Evolutionary conservation across 2,888 invertebrate genomes (phyloP).

Genomic region (Brachypterus glaber): DNA sequence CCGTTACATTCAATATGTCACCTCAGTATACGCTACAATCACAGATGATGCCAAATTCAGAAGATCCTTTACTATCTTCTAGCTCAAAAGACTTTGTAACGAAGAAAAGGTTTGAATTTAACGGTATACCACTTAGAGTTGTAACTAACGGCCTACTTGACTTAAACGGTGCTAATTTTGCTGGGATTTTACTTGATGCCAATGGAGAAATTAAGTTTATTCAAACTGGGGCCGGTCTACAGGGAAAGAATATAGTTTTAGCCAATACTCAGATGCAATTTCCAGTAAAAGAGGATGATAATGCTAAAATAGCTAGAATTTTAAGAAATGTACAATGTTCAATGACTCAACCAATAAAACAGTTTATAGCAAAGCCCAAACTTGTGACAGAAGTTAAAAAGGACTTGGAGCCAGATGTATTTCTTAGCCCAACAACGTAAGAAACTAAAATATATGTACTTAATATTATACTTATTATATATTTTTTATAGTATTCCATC

Average conservation of each 20-base stretch:
- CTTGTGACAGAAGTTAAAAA: slow-evolving; percentile 45
- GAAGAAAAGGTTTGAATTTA: slow-evolving; percentile 48
- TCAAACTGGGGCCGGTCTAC: slow-evolving; percentile 45
- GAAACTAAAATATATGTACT: slow-evolving; percentile 17
- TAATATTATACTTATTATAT: not conserved
- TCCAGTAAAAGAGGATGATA: slow-evolving; percentile 29
- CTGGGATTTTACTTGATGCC: slow-evolving; percentile 51
- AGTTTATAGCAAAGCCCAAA: slow-evolving; percentile 32
- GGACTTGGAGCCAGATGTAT: slow-evolving; percentile 63
- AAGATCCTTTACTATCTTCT: slow-evolving; percentile 74
- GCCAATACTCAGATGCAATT: slow-evolving; percentile 31
- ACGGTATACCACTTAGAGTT: slow-evolving; percentile 47
- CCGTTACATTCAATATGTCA: slow-evolving; percentile 38
- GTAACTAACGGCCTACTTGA: slow-evolving; percentile 48
- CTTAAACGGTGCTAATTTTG: slow-evolving; percentile 45
- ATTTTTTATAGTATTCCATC: slow-evolving; percentile 47
- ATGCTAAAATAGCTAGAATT: slow-evolving; percentile 30
- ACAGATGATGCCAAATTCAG: slow-evolving; percentile 81
- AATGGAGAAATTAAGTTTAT: slow-evolving; percentile 54
- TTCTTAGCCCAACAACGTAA: slow-evolving; percentile 60
- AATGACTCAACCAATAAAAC: slow-evolving; percentile 30
- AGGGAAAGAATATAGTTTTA: slow-evolving; percentile 38
- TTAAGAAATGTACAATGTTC: slow-evolving; percentile 30
- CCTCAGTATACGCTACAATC: slow-evolving; percentile 53
- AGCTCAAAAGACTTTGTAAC: slow-evolving; percentile 69